phyloP scores from a whole-genome alignment of 2,113 vertebrate genomes.

The Pluvialis apricaria region DNA sequence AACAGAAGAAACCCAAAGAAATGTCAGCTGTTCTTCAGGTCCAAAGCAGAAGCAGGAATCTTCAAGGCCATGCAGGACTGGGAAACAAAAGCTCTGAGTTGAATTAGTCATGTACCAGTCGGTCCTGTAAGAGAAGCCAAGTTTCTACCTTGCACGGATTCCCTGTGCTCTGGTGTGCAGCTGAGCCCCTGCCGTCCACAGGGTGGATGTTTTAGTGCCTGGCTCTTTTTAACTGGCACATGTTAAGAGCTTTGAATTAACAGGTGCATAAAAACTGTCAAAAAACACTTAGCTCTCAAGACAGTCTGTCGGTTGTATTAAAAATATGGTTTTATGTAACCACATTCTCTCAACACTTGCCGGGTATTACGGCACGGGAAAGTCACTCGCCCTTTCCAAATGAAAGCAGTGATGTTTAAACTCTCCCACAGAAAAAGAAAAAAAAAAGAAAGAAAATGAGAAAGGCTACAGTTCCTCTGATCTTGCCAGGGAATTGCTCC shows the following conservation, averaged over 20 bases:
- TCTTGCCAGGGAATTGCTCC: slow-evolving; percentile 19
- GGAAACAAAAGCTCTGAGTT: background rate
- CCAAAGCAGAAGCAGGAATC: background rate
- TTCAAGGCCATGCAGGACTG: background rate
- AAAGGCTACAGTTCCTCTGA: slow-evolving; percentile 10
- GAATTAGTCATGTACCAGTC: background rate
- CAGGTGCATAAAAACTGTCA: slow-evolving; percentile 84
- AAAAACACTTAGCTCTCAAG: slow-evolving; percentile 81
- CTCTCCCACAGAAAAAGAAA: background rate
- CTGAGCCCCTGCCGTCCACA: slow-evolving; percentile 63
- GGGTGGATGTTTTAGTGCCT: slow-evolving; percentile 78
- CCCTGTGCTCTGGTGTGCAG: slow-evolving; percentile 58
- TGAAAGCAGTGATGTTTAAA: slow-evolving; percentile 31
- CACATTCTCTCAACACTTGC: slow-evolving; percentile 73
- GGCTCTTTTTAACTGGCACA: slow-evolving; percentile 81
- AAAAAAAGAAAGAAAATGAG: background rate
- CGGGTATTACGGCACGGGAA: slow-evolving; percentile 63
- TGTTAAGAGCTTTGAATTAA: slow-evolving; percentile 84
- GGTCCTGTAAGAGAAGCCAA: slow-evolving; percentile 12
- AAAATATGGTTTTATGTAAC: slow-evolving; percentile 78
- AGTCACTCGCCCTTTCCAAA: slow-evolving; percentile 55
- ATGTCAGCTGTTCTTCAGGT: background rate
- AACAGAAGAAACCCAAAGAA: background rate
- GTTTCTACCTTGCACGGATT: slow-evolving; percentile 52
- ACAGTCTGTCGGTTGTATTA: slow-evolving; percentile 78